Evolutionary conservation across 2,888 invertebrate species (phyloP), one percentile per base, ranked within the genome.

Genomic region (Arrhopalites spinosus): DNA sequence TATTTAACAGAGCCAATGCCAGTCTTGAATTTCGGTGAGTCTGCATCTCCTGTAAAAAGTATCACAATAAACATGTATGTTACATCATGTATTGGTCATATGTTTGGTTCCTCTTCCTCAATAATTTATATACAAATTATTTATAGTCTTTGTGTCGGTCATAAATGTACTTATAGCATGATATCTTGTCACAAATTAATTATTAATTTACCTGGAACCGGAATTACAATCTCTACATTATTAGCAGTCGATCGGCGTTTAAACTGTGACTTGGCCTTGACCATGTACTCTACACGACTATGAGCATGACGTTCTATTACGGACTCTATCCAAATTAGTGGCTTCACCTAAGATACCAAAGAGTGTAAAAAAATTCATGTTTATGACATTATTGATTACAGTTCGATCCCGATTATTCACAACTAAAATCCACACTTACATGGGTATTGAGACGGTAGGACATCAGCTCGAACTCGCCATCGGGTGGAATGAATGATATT

Each of bases 381-480:
- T 47, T 50, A 29, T 61, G 11, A 43, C 13, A 30, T 29, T 17
- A 5, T 30, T 25, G 29, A 27, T 75, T 17, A 27, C 66, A 11
- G 15, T 36, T 36, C n/a, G 13, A 13, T 59, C 11, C 47, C 47
- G 11, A 11, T 7, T 11, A 36, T 36, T 36, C 11, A 7, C 11
- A 36, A 2, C 0, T 64, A n/a, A 25, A 64, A 29, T 64, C n/a
- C n/a, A n/a, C 27, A 85, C 86, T 84, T 84, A 94, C 96, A 86
- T 97, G 97, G 20, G 98, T 98, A 86, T 96, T 98, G 47, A 98
- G 87, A 73, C 98, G 90, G 86, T 98, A 98, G 0, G 97, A 97
- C 98, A 99, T 99, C 76, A 99, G 87, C 86, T 99, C 98, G 87
- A 99, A 98, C 86, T 98, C 98, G 23, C 98, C 98, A 88, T 98